phyloP scores from a whole-genome alignment of 2,113 vertebrate species.

The Eonycteris spelaea region DNA sequence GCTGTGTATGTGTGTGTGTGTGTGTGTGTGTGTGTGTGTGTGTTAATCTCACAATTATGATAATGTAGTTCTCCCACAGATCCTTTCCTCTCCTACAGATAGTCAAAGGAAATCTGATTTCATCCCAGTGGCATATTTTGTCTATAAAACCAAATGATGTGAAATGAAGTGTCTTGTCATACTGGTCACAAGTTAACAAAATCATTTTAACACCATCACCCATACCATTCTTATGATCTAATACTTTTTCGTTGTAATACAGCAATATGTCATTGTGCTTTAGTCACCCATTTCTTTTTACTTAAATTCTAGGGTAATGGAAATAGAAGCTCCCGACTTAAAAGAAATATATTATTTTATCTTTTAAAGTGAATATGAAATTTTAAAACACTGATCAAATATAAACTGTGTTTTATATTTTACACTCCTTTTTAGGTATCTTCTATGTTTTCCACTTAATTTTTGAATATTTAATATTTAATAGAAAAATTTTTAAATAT shows the following conservation, averaged over 20 bases:
- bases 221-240: not conserved
- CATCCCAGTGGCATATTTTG: slow-evolving; percentile 10
- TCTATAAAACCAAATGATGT: slow-evolving; percentile 41
- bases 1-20: not conserved
- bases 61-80: not conserved
- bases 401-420: not conserved
- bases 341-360: not conserved
- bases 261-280: not conserved
- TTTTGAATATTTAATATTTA: not conserved
- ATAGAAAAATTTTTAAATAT: not conserved
- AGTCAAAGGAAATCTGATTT: slow-evolving; percentile 55
- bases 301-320: not conserved
- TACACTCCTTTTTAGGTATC: not conserved
- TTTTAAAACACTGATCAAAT: slow-evolving; percentile 13
- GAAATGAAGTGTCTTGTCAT: slow-evolving; percentile 34
- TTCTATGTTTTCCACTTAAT: not conserved
- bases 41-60: slow-evolving; percentile 27
- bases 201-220: slow-evolving; percentile 7
- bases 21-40: not conserved
- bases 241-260: not conserved
- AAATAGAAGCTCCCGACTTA: not conserved
- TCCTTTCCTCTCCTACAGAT: slow-evolving; percentile 11
- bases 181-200: slow-evolving; percentile 43
- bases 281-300: not conserved
- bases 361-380: not conserved